Base-by-base conservation (phyloP, 2,113 vertebrate species). In the Noturus placidus region DNA sequence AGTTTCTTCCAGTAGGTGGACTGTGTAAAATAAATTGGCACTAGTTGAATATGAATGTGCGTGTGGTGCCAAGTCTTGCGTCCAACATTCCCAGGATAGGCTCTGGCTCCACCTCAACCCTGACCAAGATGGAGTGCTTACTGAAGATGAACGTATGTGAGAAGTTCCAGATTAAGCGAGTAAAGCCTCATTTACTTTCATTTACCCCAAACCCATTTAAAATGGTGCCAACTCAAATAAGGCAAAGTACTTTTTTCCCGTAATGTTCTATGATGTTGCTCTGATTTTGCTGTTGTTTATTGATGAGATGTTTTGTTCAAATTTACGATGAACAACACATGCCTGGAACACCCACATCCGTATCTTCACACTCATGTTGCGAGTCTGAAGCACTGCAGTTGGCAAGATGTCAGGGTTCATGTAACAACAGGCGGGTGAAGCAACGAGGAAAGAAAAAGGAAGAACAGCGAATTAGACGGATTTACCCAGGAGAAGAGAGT, bases 401-500 rank as follows among this genome's bases (percentile, higher is more conserved):
- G 80, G 38, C 80, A 65, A 59, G 35, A 33, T 77, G 69, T 90
- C 82, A 78, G 82, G 38, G 82, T 87, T 82, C 50, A 69, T 87
- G 42, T 63, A 87, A 83, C 85, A 50, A 79, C 76, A 83, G 63
- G 61, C 77, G 50, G 70, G n/a, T 87, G 82, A 87, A 80, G 82
- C 67, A 87, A 82, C 2, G 67, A 81, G 77, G 52, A 50, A 50
- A 35, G 19, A 61, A 67, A 35, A 70, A 50, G 57, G 81, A 83
- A 76, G 54, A 77, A 82, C 80, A 61, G 56, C 17, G 2, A 38
- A 83, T n/a, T 59, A 59, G 87, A 87, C 46, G 46, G 42, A 46
- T 82, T 52, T 76, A 83, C 86, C 25, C 69, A 9, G 33, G 70
- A 74, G 80, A 9, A 42, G 3, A 56, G 42, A 13, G 42, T 15